A percentile compares a stretch with the other conserved stretches of the same genome.
Conservation (phyloP, 2,888 invertebrate species). For the Mystacides longicornis region DNA sequence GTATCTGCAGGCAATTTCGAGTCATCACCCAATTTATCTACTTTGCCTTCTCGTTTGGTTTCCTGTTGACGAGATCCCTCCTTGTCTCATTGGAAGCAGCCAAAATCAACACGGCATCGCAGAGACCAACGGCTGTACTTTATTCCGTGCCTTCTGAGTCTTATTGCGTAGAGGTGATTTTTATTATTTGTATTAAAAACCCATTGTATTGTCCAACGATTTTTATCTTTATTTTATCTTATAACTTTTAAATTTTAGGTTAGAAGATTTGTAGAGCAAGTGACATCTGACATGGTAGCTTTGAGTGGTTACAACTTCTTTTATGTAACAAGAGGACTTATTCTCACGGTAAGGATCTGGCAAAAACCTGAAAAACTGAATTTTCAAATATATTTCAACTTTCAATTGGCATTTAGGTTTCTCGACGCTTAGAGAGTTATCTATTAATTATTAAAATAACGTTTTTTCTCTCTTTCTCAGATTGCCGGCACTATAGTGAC, state of each 20-base stretch:
- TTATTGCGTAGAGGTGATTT: slow-evolving; percentile 53
- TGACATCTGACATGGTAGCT: slow-evolving; percentile 34
- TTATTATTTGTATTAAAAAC: background rate
- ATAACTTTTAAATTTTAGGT: no score
- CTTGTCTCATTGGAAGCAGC: slow-evolving; percentile 58
- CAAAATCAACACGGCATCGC: slow-evolving; percentile 50
- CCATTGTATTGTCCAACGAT: background rate
- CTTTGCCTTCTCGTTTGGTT: slow-evolving; percentile 59
- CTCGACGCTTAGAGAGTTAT: no score
- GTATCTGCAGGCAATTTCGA: slow-evolving; percentile 38
- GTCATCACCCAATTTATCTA: slow-evolving; percentile 52
- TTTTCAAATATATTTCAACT: no score
- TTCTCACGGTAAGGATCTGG: slow-evolving; percentile 39
- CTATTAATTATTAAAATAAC: no score
- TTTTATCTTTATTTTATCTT: background rate
- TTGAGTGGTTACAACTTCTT: slow-evolving; percentile 38
- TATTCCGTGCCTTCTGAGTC: slow-evolving; percentile 56
- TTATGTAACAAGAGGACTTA: slow-evolving; percentile 37
- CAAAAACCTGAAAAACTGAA: no score
- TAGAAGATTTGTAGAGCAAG: slow-evolving; percentile 35
- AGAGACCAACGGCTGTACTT: slow-evolving; percentile 48
- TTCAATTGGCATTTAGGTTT: no score
- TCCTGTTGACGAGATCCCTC: slow-evolving; percentile 52
- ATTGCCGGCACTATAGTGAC: slow-evolving; percentile 50
- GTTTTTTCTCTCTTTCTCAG: slow-evolving; percentile 30